Evolutionary conservation across 2,888 invertebrate genomes (phyloP).

Genomic region (Strigamia maritima): DNA sequence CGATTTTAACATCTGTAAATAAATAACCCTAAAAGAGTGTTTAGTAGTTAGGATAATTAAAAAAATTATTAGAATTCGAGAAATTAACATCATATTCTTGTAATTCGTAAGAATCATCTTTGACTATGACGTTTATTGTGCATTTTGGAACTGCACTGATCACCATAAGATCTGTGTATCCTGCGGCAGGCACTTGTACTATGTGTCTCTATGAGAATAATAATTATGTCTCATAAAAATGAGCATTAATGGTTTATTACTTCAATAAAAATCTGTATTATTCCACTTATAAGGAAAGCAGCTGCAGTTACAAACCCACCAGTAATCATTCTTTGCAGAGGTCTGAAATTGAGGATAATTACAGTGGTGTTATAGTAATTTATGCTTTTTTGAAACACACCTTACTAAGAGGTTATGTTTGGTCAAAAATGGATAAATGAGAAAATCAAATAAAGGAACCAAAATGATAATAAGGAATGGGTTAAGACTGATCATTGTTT

Average conservation of each 20-base stretch:
- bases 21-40: neutral
- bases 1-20: neutral
- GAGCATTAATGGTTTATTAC: neutral
- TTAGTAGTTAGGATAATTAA: neutral
- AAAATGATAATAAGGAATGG: constrained; percentile 66
- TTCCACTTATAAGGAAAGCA: constrained; percentile 82
- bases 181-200: neutral
- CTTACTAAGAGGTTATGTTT: constrained; percentile 58
- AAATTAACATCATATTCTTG: neutral
- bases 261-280: constrained; percentile 61
- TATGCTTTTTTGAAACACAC: constrained; percentile 44
- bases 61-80: neutral
- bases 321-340: constrained; percentile 78
- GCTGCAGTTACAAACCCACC: constrained; percentile 82
- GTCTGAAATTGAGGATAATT: constrained; percentile 55
- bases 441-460: constrained; percentile 65
- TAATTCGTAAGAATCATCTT: neutral
- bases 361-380: neutral
- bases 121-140: neutral
- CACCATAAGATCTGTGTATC: neutral
- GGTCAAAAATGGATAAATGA: constrained; percentile 74
- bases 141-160: neutral
- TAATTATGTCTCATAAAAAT: too few species aligned
- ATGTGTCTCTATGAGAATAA: neutral
- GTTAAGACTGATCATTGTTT: constrained; percentile 83